Evolutionary conservation across 2,797 vertebrate genomes (phyloP).

Genomic region (Eleutherodactylus coqui): DNA sequence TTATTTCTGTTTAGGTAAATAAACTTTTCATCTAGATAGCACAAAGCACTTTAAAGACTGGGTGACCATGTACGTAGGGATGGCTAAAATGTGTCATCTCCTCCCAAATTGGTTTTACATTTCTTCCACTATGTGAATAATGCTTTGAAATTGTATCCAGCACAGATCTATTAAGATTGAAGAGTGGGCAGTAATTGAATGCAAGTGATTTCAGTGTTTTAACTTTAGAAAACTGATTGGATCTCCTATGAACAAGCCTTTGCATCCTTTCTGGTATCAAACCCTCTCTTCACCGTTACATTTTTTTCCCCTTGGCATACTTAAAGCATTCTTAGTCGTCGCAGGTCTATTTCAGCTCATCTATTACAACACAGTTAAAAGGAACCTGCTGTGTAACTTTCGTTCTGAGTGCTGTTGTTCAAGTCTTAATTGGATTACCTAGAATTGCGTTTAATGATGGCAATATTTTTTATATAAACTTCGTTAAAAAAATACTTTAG

Average conservation of each 20-base stretch:
- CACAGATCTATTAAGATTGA: conserved; percentile 66
- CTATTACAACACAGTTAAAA: conserved; percentile 64
- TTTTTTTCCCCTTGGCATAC: conserved; percentile 37
- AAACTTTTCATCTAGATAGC: conserved; percentile 61
- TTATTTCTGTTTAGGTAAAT: conserved; percentile 65
- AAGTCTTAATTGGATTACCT: conserved; percentile 69
- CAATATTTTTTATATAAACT: conserved; percentile 59
- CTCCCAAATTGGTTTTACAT: conserved; percentile 56
- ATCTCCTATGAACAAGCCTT: conserved; percentile 61
- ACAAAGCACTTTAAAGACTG: conserved; percentile 64
- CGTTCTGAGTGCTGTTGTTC: conserved; percentile 62
- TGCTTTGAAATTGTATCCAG: conserved; percentile 63
- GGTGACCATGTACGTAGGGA: conserved; percentile 43
- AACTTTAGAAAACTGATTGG: conserved; percentile 57
- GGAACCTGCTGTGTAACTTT: conserved; percentile 66
- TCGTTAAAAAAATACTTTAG: conserved; percentile 52
- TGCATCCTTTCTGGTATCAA: conserved; percentile 20
- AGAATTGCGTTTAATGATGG: conserved; percentile 62
- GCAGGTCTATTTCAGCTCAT: conserved; percentile 57
- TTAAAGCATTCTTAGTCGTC: conserved; percentile 61
- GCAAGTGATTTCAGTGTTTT: conserved; percentile 63
- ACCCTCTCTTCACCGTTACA: not conserved
- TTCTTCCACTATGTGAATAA: conserved; percentile 65
- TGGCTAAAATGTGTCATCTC: conserved; percentile 63
- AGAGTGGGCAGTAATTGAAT: conserved; percentile 62